These are phyloP conservation scores for Aradophagus sp. DNA, from an alignment of 1,140 invertebrate species.

Conservation along the genomic window DNA sequence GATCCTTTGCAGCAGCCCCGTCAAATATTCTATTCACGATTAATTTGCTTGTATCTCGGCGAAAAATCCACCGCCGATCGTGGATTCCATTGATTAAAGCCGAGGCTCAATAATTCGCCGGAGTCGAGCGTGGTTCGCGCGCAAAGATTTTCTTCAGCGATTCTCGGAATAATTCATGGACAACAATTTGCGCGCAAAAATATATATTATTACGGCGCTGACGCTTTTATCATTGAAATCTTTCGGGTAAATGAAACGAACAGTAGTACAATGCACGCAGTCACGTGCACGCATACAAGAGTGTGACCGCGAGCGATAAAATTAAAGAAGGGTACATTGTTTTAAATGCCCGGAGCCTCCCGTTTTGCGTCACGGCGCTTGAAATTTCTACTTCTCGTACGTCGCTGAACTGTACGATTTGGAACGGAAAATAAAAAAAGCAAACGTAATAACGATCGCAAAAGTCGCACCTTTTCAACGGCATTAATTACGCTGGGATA, in stretches of 20 bases:
- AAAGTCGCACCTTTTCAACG: no score
- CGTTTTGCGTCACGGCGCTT: conserved; percentile 4
- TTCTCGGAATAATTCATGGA: not conserved
- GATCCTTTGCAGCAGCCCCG: conserved; percentile 1
- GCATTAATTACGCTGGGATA: no score
- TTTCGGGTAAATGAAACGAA: conserved; percentile 25
- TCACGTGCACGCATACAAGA: conserved; percentile 13
- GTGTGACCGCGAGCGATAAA: conserved; percentile 20
- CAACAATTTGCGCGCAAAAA: conserved; percentile 14
- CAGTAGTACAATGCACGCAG: conserved; percentile 7
- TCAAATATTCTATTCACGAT: conserved; percentile 16
- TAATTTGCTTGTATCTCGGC: conserved; percentile 7
- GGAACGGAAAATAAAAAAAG: no score
- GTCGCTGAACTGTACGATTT: no score
- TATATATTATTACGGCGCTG: conserved; percentile 16
- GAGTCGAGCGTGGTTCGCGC: no score
- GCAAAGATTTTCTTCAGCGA: not conserved
- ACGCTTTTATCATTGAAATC: conserved; percentile 32
- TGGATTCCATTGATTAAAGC: not conserved
- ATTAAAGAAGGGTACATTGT: conserved; percentile 39
- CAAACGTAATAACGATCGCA: no score
- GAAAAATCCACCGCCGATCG: not conserved
- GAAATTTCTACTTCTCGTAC: not conserved
- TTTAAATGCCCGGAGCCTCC: conserved; percentile 16
- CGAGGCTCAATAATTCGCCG: no score